These are phyloP conservation scores for Sus scrofa DNA, from an alignment of 2,113 vertebrate genomes.

Conservation along the genomic window T2T-Sscrofa CM000822.6:2531001-2531500, in stretches of 20 bases:
- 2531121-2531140: constrained; percentile 41
- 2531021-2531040: neutral
- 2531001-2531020: neutral
- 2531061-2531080: constrained; percentile 62
- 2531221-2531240: constrained; percentile 44
- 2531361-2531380: neutral
- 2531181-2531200: constrained; percentile 49
- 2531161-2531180: constrained; percentile 53
- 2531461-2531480: neutral
- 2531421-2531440: neutral
- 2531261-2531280: constrained; percentile 5
- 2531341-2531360: neutral
- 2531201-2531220: constrained; percentile 41
- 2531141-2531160: constrained; percentile 15
- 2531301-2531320: neutral
- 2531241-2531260: constrained; percentile 49
- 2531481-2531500: constrained; percentile 76
- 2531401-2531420: neutral
- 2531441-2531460: neutral
- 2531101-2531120: constrained; percentile 50
- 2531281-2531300: neutral
- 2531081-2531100: neutral
- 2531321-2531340: neutral
- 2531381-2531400: too few relatives aligned
- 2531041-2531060: neutral